Percentiles rank a stretch among this genome's conserved stretches.
These are phyloP conservation scores for Idaea dimidiata DNA, from an alignment of 2,888 invertebrate genomes.

Conservation along the genomic window DNA sequence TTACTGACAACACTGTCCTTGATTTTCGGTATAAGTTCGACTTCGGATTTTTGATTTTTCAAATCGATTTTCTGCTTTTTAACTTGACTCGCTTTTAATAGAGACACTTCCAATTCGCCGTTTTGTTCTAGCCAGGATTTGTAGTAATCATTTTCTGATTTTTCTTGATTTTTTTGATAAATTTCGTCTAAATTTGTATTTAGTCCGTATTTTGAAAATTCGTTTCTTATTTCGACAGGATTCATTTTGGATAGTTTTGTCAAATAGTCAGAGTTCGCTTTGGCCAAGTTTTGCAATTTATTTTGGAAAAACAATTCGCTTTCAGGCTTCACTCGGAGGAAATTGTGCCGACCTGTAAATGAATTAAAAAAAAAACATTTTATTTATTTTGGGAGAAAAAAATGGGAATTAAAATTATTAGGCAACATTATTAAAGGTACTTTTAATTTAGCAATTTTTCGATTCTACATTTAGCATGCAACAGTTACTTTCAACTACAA, in stretches of 20 bases:
- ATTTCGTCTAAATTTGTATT: conserved; percentile 50
- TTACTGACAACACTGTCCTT: conserved; percentile 49
- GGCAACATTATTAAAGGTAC: background rate
- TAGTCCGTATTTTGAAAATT: conserved; percentile 69
- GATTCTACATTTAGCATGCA: background rate
- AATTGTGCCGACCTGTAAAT: conserved; percentile 55
- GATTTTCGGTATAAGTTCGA: conserved; percentile 65
- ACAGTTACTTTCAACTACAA: background rate
- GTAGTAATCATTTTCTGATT: conserved; percentile 69
- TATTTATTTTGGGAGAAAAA: conserved; percentile 16
- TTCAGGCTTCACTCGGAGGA: conserved; percentile 68
- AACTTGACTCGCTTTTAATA: conserved; percentile 60
- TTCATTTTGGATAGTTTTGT: conserved; percentile 67
- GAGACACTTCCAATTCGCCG: conserved; percentile 71
- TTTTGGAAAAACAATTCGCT: conserved; percentile 70
- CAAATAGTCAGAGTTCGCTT: conserved; percentile 64
- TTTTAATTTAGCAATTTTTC: background rate
- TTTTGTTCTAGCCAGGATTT: conserved; percentile 76
- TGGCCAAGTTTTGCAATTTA: conserved; percentile 61
- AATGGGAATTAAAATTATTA: background rate
- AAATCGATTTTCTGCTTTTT: conserved; percentile 51
- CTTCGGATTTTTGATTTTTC: conserved; percentile 63
- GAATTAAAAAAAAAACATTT: conserved; percentile 9
- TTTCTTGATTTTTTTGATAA: conserved; percentile 46
- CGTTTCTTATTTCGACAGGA: conserved; percentile 60